Base-by-base conservation (phyloP, 92 coral and sea anemone species). In the Galaxea fascicularis region DNA sequence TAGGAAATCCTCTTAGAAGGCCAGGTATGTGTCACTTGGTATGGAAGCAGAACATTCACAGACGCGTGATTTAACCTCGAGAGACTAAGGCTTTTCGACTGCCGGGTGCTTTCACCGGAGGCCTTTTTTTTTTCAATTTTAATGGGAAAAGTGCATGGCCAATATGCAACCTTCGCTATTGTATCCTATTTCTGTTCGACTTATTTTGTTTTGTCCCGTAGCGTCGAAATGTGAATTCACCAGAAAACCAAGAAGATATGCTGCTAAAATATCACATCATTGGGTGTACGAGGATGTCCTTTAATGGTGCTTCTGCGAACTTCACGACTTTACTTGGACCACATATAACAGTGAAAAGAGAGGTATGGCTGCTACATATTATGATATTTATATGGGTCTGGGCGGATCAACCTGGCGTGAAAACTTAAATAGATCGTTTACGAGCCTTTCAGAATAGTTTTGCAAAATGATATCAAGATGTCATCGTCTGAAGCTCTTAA, bases 311-410 rank as follows among this genome's bases (percentile, higher is more conserved):
- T 27, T 62, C 82, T 28, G 82, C 77, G 58, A 74, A 80, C 17
- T 92, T 94, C 63, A 83, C 93, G 18, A 87, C 98, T 26, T 86
- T 94, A 24, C 80, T 94, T 25, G 98, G 98, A 8, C 90, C 93
- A 28, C 82, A 82, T 20, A 65, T 94, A 21, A 86, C 95, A 77
- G 73, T 89, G 64, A 74, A 72, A 65, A 86, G 17, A 64, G 75
- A 90, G 68, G 93, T 90, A 82, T 58, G 28, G 21, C 30, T 3
- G 4, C 25, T 6, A 35, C 13, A 12, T 30, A n/a, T n/a, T n/a
- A n/a, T n/a, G n/a, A n/a, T n/a, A n/a, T n/a, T n/a, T n/a, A n/a
- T n/a, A n/a, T n/a, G n/a, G n/a, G n/a, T n/a, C n/a, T n/a, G n/a
- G n/a, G n/a, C n/a, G n/a, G n/a, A n/a, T n/a, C n/a, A n/a, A n/a